Percentiles rank a stretch among this genome's conserved stretches.
Evolutionary conservation across 2,888 invertebrate species (phyloP).

Genomic region (Agrotis segetum): DNA sequence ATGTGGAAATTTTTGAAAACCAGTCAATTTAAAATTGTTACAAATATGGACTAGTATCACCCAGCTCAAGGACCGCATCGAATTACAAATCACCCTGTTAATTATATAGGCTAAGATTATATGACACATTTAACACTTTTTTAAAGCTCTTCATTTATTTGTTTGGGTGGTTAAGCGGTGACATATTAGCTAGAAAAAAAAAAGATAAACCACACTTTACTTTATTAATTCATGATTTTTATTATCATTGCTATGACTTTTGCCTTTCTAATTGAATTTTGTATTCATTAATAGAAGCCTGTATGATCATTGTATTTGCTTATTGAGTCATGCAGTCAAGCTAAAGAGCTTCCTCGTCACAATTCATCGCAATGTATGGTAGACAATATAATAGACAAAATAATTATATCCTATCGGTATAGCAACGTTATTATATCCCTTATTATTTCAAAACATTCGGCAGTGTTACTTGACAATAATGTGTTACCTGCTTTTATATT

Average conservation of each 20-base stretch:
- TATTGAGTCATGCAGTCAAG: constrained; percentile 2
- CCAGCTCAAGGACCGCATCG: no score
- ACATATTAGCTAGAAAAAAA: background rate
- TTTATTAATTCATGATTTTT: no score
- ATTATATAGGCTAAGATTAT: constrained; percentile 8
- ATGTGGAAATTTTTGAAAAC: no score
- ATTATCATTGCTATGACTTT: background rate
- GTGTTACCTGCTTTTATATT: background rate
- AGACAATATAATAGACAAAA: background rate
- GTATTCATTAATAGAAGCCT: background rate
- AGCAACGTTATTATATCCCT: background rate
- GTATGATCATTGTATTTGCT: background rate
- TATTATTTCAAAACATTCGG: background rate
- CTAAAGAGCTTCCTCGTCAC: constrained; percentile 5
- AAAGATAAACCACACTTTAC: background rate
- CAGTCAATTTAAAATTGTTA: no score
- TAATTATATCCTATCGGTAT: background rate
- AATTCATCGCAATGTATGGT: background rate
- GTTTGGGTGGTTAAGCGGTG: constrained; percentile 43
- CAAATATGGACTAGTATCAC: no score
- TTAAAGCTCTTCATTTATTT: background rate
- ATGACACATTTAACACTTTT: background rate
- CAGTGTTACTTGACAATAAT: no score
- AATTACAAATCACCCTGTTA: no score
- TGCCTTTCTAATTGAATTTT: no score